Conservation (phyloP, 2,797 vertebrate genomes). For the Coendou prehensilis region DNA sequence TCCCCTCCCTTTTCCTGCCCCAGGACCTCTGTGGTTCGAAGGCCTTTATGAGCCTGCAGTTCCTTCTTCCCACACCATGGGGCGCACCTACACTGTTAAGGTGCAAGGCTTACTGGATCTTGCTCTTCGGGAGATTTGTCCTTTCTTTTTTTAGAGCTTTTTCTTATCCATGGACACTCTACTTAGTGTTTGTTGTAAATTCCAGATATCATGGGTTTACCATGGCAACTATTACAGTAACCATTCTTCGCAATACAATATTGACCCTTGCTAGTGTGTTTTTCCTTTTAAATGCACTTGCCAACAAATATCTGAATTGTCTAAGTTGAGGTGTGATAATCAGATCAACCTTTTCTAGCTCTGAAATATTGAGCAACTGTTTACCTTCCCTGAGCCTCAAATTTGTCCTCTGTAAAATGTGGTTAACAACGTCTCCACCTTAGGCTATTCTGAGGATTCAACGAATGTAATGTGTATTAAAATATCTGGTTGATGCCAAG, state of each 20-base stretch:
- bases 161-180: neutral
- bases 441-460: neutral
- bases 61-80: neutral
- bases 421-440: neutral
- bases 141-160: neutral
- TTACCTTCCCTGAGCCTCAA: slow-evolving; percentile 23
- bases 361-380: neutral
- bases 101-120: too few species aligned
- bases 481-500: neutral
- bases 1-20: neutral
- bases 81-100: neutral
- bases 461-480: slow-evolving; percentile 1
- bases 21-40: neutral
- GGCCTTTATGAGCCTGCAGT: neutral
- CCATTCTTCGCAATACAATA: neutral
- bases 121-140: neutral
- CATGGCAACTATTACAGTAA: neutral
- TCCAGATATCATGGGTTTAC: neutral
- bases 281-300: slow-evolving; percentile 9
- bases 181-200: neutral
- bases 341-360: slow-evolving; percentile 5
- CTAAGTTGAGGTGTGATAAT: neutral
- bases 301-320: neutral
- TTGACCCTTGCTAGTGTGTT: neutral
- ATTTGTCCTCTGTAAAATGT: slow-evolving; percentile 20